phyloP scores from a whole-genome alignment of 2,888 invertebrate genomes.

The Agrotis clavis region DNA sequence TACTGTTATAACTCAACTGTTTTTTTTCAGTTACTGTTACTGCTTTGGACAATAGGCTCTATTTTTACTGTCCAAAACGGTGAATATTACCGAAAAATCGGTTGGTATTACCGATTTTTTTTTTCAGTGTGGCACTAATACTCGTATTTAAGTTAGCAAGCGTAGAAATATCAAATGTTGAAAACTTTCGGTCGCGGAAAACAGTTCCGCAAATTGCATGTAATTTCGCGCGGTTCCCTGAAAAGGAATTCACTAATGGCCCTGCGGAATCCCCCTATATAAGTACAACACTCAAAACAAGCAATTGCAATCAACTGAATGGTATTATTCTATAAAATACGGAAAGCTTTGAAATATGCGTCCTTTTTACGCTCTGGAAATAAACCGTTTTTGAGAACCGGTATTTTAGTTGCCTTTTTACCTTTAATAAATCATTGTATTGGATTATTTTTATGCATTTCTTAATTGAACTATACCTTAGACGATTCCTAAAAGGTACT shows the following conservation, averaged over 20 bases:
- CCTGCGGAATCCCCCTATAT: slow-evolving; percentile 75
- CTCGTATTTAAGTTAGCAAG: slow-evolving; percentile 62
- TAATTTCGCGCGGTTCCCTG: slow-evolving; percentile 79
- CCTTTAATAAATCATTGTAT: background rate
- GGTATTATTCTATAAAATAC: slow-evolving; percentile 51
- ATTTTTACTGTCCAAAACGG: too few relatives aligned
- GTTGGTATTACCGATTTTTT: too few relatives aligned
- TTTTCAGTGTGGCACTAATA: slow-evolving; percentile 57
- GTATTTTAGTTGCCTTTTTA: background rate
- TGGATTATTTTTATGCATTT: too few relatives aligned
- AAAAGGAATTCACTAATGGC: slow-evolving; percentile 82
- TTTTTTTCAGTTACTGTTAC: too few relatives aligned
- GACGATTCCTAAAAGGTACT: too few relatives aligned
- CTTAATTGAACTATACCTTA: too few relatives aligned
- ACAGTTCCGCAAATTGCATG: slow-evolving; percentile 82
- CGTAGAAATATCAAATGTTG: slow-evolving; percentile 79
- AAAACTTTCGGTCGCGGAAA: slow-evolving; percentile 78
- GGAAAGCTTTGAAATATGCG: slow-evolving; percentile 25
- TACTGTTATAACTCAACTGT: too few relatives aligned
- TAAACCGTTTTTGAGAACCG: background rate
- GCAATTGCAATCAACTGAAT: slow-evolving; percentile 67
- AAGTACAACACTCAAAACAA: slow-evolving; percentile 72
- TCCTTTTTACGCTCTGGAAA: slow-evolving; percentile 12
- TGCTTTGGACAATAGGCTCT: too few relatives aligned
- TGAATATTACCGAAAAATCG: too few relatives aligned